Percentiles rank a stretch among this genome's conserved stretches.
Conservation (phyloP, 2,888 invertebrate genomes). For the Leptarthrus brevirostris region DNA sequence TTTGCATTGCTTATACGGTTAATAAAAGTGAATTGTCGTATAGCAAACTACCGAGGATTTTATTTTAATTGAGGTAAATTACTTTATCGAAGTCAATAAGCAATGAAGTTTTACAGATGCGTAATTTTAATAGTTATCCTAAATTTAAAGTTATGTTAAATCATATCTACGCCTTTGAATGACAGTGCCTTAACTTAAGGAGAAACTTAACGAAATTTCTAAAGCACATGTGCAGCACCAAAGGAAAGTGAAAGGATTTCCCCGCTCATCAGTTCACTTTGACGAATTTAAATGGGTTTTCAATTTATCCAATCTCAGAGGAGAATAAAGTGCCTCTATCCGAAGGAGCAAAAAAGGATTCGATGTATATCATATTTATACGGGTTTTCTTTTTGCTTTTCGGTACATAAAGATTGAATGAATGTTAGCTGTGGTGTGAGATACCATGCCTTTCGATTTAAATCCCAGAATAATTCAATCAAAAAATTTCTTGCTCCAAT, state of each 20-base stretch:
- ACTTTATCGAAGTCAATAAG: too few relatives aligned
- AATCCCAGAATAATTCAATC: constrained; percentile 49
- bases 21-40: too few relatives aligned
- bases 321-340: constrained; percentile 22
- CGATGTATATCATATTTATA: constrained; percentile 37
- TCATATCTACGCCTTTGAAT: too few relatives aligned
- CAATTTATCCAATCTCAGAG: constrained; percentile 22
- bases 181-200: not conserved
- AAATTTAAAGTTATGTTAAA: too few relatives aligned
- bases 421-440: constrained; percentile 18
- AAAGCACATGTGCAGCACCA: not conserved
- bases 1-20: too few relatives aligned
- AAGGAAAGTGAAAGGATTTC: constrained; percentile 21
- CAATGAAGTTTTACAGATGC: too few relatives aligned
- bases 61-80: too few relatives aligned
- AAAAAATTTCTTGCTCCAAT: constrained; percentile 48
- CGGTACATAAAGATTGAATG: constrained; percentile 26
- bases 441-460: constrained; percentile 24
- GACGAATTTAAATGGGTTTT: constrained; percentile 35
- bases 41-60: too few relatives aligned
- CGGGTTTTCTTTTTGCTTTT: constrained; percentile 21
- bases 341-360: constrained; percentile 14
- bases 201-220: not conserved
- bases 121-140: too few relatives aligned
- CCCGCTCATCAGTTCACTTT: not conserved